Percentiles rank a stretch among this genome's conserved stretches.
Evolutionary conservation across 2,888 invertebrate species (phyloP).

Genomic region (Meiosimyza decipiens): DNA sequence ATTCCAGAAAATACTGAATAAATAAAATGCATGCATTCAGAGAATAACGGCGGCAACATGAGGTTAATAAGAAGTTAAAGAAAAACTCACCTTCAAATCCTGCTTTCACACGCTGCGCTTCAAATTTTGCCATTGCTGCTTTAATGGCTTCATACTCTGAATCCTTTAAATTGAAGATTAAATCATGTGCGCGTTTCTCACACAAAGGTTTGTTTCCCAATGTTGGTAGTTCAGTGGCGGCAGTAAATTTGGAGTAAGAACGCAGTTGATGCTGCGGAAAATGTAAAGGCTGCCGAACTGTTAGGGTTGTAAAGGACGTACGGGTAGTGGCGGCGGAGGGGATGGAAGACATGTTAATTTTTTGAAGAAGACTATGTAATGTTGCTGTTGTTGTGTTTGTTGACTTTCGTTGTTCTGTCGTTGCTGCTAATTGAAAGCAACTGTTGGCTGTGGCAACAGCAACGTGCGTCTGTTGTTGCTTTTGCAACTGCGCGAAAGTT

Average conservation of each 20-base stretch:
- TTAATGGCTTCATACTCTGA: slow-evolving; percentile 78
- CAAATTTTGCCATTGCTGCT: slow-evolving; percentile 77
- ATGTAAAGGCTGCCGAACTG: not conserved
- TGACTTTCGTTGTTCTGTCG: slow-evolving; percentile 14
- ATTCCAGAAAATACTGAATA: no score
- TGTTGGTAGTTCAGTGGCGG: slow-evolving; percentile 40
- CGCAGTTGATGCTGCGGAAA: slow-evolving; percentile 37
- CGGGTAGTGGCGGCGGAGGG: no score
- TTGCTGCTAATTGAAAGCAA: slow-evolving; percentile 37
- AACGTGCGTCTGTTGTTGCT: slow-evolving; percentile 5
- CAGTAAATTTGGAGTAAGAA: slow-evolving; percentile 51
- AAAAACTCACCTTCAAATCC: slow-evolving; percentile 78
- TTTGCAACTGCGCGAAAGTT: not conserved
- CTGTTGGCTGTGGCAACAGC: not conserved
- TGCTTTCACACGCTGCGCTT: slow-evolving; percentile 79
- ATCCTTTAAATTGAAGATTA: slow-evolving; percentile 77
- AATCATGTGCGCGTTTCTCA: slow-evolving; percentile 79
- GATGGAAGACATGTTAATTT: no score
- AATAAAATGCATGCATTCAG: no score
- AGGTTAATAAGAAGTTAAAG: not conserved
- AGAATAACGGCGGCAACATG: no score
- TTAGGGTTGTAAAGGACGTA: not conserved
- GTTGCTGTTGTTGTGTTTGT: slow-evolving; percentile 16
- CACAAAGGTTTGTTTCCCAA: slow-evolving; percentile 67
- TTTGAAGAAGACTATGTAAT: no score